These are phyloP conservation scores for Amphilophus citrinellus DNA, from an alignment of 2,113 vertebrate genomes.

Conservation along the genomic window DNA sequence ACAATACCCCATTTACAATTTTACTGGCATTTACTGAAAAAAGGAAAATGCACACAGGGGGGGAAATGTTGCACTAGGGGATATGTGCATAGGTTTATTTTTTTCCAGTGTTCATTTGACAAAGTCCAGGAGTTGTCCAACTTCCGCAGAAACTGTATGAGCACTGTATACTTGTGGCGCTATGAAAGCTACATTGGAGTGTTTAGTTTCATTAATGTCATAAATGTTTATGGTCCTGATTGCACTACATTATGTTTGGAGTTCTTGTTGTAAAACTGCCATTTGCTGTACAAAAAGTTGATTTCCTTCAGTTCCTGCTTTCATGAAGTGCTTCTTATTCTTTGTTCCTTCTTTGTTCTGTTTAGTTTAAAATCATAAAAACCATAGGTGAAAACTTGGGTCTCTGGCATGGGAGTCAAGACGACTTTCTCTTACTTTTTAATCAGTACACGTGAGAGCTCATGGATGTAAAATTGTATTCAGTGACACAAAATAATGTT, in stretches of 20 bases:
- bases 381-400: too few species aligned
- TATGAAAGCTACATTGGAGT: too few species aligned
- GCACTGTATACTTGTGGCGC: too few species aligned
- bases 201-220: background rate
- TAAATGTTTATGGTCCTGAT: background rate
- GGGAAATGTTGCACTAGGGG: background rate
- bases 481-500: too few species aligned
- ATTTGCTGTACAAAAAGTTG: background rate
- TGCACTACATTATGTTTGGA: background rate
- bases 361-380: too few species aligned
- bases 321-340: background rate
- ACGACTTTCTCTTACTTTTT: too few species aligned
- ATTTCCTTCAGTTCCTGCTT: background rate
- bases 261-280: background rate
- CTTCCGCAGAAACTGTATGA: background rate
- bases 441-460: too few species aligned
- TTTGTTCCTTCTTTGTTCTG: background rate
- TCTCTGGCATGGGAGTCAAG: too few species aligned
- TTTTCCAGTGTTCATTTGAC: background rate
- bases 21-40: constrained; percentile 15
- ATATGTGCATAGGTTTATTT: background rate
- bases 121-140: background rate
- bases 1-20: constrained; percentile 27
- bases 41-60: constrained; percentile 4
- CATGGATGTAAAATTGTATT: too few species aligned